A percentile compares a stretch with the other conserved stretches of the same genome.
phyloP scores from a whole-genome alignment of 2,797 vertebrate genomes.

The Ciconia nigra region DNA sequence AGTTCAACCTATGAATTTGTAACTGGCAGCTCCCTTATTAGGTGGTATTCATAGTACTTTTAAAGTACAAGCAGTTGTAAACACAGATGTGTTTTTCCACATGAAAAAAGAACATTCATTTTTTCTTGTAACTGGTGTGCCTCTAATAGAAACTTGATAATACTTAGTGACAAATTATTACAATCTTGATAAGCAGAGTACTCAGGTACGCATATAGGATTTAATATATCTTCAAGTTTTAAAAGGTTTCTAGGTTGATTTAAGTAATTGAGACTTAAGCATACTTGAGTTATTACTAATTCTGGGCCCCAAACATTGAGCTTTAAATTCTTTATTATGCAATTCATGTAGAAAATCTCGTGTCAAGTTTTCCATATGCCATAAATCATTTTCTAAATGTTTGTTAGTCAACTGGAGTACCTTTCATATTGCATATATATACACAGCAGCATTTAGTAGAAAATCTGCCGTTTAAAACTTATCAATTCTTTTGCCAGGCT shows the following conservation, averaged over 20 bases:
- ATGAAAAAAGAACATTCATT: neutral
- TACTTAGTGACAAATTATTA: neutral
- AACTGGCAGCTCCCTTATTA: neutral
- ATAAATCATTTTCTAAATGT: neutral
- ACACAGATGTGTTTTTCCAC: neutral
- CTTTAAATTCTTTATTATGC: neutral
- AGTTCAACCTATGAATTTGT: neutral
- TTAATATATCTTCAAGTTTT: neutral
- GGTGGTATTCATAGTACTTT: neutral
- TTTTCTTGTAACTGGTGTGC: neutral
- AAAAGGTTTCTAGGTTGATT: neutral
- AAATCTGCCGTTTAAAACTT: neutral
- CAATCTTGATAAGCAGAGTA: neutral
- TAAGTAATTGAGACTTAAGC: neutral
- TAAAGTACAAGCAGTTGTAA: neutral
- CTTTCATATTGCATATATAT: neutral
- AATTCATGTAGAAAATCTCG: neutral
- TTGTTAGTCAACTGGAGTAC: neutral
- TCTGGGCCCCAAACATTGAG: neutral
- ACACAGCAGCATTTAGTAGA: neutral
- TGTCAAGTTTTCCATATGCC: neutral
- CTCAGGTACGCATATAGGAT: neutral
- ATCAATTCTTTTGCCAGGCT: neutral
- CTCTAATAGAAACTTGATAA: neutral
- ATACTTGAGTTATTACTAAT: neutral